Percentiles rank a stretch among this genome's conserved stretches.
These are phyloP conservation scores for Semnornis frantzii DNA, from an alignment of 2,113 vertebrate species.

Conservation along the genomic window DNA sequence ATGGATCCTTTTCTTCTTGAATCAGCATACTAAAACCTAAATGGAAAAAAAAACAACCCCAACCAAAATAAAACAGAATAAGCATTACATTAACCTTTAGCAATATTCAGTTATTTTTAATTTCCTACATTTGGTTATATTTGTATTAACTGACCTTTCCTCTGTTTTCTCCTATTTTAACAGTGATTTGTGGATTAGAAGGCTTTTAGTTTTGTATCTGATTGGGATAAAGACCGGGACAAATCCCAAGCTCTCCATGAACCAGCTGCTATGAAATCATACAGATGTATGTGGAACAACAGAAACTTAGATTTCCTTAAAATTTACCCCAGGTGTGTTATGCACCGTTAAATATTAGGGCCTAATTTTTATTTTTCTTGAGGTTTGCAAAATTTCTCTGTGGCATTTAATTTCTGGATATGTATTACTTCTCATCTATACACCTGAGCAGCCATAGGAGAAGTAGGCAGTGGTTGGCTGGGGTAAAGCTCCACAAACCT, in stretches of 20 bases:
- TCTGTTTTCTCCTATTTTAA: neutral
- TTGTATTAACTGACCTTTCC: neutral
- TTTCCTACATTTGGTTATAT: neutral
- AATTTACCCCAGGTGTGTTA: constrained; percentile 12
- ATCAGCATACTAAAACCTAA: neutral
- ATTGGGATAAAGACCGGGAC: neutral
- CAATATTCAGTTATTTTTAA: neutral
- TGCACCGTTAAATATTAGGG: neutral
- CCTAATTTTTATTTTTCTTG: neutral
- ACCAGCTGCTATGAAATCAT: neutral
- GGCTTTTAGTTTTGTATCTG: neutral
- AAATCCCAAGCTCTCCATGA: neutral
- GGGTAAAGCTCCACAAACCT: neutral
- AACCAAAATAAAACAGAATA: neutral
- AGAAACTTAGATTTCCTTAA: neutral
- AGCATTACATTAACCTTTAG: neutral
- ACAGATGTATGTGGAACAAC: neutral
- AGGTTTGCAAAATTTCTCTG: neutral
- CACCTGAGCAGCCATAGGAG: neutral
- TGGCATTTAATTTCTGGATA: neutral
- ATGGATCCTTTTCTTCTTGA: neutral
- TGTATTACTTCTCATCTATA: neutral
- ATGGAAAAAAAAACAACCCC: neutral
- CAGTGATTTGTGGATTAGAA: neutral
- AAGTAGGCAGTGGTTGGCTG: neutral